phyloP scores from a whole-genome alignment of 2,888 invertebrate genomes.

The Xestia ashworthii region DNA sequence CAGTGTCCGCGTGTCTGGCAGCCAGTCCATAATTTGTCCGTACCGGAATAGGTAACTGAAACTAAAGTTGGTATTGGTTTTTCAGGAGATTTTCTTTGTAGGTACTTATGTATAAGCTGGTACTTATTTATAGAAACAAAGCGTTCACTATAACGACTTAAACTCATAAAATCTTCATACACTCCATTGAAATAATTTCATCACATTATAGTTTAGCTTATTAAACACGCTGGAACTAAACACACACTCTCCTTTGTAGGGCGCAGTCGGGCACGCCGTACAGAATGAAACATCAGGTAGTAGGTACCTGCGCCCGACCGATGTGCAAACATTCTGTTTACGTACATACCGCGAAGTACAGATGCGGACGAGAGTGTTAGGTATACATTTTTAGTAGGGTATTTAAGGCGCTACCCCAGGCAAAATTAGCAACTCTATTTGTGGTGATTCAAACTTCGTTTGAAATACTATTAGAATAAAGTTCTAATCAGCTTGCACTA shows the following conservation, averaged over 20 bases:
- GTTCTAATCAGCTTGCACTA: too few relatives aligned
- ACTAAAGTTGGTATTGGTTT: neutral
- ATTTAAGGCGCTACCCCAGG: too few relatives aligned
- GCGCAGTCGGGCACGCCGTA: conserved; percentile 56
- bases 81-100: neutral
- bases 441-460: too few relatives aligned
- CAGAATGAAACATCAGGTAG: conserved; percentile 67
- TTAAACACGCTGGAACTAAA: conserved; percentile 34
- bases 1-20: neutral
- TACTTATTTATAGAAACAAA: neutral
- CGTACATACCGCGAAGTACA: conserved; percentile 65
- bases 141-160: neutral
- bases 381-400: neutral
- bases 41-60: neutral
- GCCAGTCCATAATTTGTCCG: neutral
- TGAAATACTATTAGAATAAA: too few relatives aligned
- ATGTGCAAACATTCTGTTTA: conserved; percentile 69
- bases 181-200: conserved; percentile 42
- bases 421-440: too few relatives aligned
- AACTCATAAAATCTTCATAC: neutral
- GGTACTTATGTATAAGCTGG: accelerated
- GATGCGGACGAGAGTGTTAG: conserved; percentile 23
- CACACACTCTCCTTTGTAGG: conserved; percentile 59
- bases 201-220: conserved; percentile 37
- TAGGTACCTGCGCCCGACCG: conserved; percentile 63